These are phyloP conservation scores for Rhegmatorhina hoffmannsi DNA, from an alignment of 2,113 vertebrate species.

Conservation along the genomic window DNA sequence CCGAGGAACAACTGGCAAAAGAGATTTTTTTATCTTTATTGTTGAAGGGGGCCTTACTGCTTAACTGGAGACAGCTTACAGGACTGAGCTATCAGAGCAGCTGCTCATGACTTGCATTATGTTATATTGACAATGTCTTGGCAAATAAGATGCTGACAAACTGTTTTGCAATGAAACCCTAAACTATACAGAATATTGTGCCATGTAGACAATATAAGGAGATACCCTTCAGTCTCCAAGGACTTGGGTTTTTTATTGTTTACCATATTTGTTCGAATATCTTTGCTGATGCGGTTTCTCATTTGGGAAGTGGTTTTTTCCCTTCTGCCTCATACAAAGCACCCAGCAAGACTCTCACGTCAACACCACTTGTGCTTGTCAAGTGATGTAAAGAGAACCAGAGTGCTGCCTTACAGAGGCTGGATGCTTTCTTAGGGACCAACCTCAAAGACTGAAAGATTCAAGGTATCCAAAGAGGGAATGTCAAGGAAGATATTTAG, in stretches of 20 bases:
- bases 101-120: not conserved
- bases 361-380: not conserved
- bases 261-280: not conserved
- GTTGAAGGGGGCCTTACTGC: not conserved
- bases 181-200: not conserved
- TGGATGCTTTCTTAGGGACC: not conserved
- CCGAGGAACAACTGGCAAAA: not conserved
- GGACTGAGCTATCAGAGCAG: not conserved
- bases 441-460: not conserved
- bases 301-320: not conserved
- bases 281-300: not conserved
- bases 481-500: not conserved
- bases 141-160: not conserved
- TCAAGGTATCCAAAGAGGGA: not conserved
- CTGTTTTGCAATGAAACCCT: not conserved
- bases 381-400: not conserved
- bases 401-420: not conserved
- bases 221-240: not conserved
- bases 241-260: not conserved
- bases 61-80: not conserved
- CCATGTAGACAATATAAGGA: not conserved
- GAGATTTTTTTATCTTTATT: not conserved
- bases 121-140: not conserved
- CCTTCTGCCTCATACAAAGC: not conserved
- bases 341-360: not conserved